Percentiles rank a stretch among this genome's conserved stretches.
Evolutionary conservation across 2,888 invertebrate genomes (phyloP).

Genomic region (Bugulina stolonifera): DNA sequence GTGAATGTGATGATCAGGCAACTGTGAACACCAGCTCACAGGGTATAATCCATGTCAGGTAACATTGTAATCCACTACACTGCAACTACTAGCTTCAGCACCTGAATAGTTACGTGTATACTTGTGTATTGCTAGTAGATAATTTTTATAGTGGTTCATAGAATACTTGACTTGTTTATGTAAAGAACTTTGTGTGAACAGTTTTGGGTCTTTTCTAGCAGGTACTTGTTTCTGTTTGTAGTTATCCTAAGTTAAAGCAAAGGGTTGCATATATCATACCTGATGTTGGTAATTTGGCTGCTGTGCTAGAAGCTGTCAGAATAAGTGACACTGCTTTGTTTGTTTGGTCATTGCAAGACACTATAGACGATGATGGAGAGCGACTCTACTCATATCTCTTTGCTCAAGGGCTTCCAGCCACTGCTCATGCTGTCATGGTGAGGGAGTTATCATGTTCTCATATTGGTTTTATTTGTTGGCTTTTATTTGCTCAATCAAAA

Average conservation of each 20-base stretch:
- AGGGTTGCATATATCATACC: conserved; percentile 76
- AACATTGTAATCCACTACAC: no score
- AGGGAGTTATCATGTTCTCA: no score
- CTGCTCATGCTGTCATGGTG: conserved; percentile 44
- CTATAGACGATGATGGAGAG: conserved; percentile 74
- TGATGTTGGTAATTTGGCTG: conserved; percentile 67
- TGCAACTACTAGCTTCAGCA: no score
- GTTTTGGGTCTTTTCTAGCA: background rate
- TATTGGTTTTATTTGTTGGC: no score
- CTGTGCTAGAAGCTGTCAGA: conserved; percentile 55
- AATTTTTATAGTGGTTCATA: no score
- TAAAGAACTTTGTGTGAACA: background rate
- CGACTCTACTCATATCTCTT: conserved; percentile 70
- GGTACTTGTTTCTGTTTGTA: no score
- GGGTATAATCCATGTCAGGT: conserved; percentile 21
- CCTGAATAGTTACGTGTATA: no score
- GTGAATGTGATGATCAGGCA: background rate
- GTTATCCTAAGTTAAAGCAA: conserved; percentile 78
- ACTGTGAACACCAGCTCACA: background rate
- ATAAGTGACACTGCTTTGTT: conserved; percentile 78
- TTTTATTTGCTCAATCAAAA: no score
- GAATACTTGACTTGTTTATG: background rate
- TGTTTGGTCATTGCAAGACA: conserved; percentile 58
- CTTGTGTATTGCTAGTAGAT: no score
- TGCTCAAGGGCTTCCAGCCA: conserved; percentile 77